phyloP scores from a whole-genome alignment of 2,113 vertebrate species.

The Thalassoma bifasciatum region DNA sequence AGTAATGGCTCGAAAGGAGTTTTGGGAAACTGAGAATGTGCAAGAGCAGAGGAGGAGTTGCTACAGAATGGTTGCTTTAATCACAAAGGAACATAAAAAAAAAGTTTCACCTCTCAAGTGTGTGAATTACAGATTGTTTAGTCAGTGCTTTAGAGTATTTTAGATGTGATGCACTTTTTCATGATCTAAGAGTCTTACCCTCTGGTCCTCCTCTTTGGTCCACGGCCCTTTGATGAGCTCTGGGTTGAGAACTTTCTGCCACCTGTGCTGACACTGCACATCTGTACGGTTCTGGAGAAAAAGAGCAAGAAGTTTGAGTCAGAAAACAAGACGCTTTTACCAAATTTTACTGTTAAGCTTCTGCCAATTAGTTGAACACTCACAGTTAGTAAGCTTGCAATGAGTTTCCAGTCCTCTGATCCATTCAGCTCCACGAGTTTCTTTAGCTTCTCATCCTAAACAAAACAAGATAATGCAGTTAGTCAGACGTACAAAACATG shows the following conservation, averaged over 20 bases:
- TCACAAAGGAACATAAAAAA: slow-evolving; percentile 57
- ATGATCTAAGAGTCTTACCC: slow-evolving; percentile 81
- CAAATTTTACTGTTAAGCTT: neutral
- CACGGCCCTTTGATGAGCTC: slow-evolving; percentile 99
- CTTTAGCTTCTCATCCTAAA: slow-evolving; percentile 97
- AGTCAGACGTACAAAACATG: neutral
- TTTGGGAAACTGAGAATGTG: slow-evolving; percentile 51
- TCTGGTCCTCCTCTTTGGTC: slow-evolving; percentile 99
- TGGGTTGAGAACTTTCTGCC: slow-evolving; percentile 99
- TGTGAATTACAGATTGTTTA: neutral
- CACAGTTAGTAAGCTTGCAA: slow-evolving; percentile 95
- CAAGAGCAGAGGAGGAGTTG: slow-evolving; percentile 53
- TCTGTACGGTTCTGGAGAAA: slow-evolving; percentile 92
- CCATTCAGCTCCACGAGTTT: slow-evolving; percentile 96
- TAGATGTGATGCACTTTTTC: neutral
- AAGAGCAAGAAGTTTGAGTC: too few relatives aligned
- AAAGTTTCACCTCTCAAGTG: neutral
- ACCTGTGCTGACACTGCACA: slow-evolving; percentile 98
- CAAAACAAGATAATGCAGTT: slow-evolving; percentile 25
- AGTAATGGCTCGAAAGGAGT: slow-evolving; percentile 26
- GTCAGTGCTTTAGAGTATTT: neutral
- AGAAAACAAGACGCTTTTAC: too few relatives aligned
- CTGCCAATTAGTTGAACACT: slow-evolving; percentile 65
- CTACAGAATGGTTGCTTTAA: slow-evolving; percentile 66
- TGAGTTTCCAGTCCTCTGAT: slow-evolving; percentile 98